Percentiles rank a stretch among this genome's conserved stretches.
These are phyloP conservation scores for Protobothrops flavoviridis DNA, from an alignment of 2,113 vertebrate genomes.

Conservation along the genomic window DNA sequence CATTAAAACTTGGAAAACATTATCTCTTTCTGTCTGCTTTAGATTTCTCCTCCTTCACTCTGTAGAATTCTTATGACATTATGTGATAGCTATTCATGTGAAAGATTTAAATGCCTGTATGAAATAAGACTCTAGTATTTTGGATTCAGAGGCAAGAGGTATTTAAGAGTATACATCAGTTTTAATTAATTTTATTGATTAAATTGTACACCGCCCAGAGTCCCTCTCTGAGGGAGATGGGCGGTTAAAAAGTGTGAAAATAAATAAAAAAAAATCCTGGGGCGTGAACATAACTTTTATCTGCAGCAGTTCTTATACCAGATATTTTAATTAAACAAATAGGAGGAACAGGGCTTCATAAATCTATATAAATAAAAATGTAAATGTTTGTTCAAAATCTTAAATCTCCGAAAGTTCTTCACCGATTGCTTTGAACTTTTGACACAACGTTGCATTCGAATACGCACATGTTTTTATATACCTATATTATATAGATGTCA, in stretches of 20 bases:
- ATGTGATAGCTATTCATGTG: not conserved
- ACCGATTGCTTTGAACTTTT: too few species aligned
- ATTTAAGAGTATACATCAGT: not conserved
- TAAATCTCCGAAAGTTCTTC: too few species aligned
- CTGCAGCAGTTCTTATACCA: not conserved
- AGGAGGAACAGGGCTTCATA: not conserved
- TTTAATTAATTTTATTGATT: not conserved
- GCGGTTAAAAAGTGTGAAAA: not conserved
- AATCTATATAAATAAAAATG: too few species aligned
- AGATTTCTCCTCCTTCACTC: not conserved
- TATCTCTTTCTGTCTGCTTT: not conserved
- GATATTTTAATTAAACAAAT: not conserved
- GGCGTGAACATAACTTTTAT: not conserved
- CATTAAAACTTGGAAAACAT: not conserved
- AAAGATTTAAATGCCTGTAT: not conserved
- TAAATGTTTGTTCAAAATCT: too few species aligned
- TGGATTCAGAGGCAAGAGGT: not conserved
- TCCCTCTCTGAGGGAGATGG: not conserved
- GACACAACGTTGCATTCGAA: too few species aligned
- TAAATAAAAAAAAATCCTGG: not conserved
- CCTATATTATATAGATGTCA: too few species aligned
- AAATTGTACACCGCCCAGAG: not conserved
- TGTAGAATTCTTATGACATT: not conserved
- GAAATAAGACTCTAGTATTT: not conserved
- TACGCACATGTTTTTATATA: too few species aligned